Base-by-base conservation (phyloP, 2,113 vertebrate genomes). In the Glaucomys volans region DNA sequence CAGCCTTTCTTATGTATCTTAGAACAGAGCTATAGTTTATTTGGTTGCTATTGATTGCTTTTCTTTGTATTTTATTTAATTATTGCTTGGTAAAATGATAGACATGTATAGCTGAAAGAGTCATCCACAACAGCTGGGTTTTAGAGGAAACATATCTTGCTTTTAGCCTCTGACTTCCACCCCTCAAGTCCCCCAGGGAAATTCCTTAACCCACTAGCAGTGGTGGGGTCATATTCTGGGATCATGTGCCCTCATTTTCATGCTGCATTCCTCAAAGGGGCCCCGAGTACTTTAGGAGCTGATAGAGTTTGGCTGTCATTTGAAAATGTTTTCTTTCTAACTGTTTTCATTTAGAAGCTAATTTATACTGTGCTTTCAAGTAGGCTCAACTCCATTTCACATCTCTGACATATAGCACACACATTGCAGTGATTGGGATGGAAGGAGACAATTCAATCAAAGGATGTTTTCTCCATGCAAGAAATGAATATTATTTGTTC, bases 401-500 rank as follows among this genome's bases (percentile, higher is more conserved):
- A 77, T 94, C 86, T 74, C 95, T 96, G 97, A 96, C 91, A 90
- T 92, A 90, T 32, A 92, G 35, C 76, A 57, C 28, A 26, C 47
- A 64, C 35, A 44, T 32, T 44, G 42, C 80, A 42, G 42, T 92
- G 95, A 91, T 40, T 76, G 82, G 79, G 52, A 57, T 93, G 24
- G 82, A 97, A 87, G 69, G 59, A 96, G 93, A 97, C 87, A 81
- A 98, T 98, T 97, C 97, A 98, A 96, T 98, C 97, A 98, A 97
- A 98, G 76, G 2, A 91, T 97, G 94, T 93, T 98, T 95, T 98
- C 87, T 97, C 97, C 84, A 76, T 28, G 90, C 95, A 98, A 97
- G 94, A 98, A 97, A 87, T 97, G 97, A 98, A 96, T 98, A 97
- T 98, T 97, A 96, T 98, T 97, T 98, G 95, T 96, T 95, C 95